Evolutionary conservation across 2,888 invertebrate species (phyloP), one percentile per base, ranked within the genome.

Genomic region (Apotomis capreana): DNA sequence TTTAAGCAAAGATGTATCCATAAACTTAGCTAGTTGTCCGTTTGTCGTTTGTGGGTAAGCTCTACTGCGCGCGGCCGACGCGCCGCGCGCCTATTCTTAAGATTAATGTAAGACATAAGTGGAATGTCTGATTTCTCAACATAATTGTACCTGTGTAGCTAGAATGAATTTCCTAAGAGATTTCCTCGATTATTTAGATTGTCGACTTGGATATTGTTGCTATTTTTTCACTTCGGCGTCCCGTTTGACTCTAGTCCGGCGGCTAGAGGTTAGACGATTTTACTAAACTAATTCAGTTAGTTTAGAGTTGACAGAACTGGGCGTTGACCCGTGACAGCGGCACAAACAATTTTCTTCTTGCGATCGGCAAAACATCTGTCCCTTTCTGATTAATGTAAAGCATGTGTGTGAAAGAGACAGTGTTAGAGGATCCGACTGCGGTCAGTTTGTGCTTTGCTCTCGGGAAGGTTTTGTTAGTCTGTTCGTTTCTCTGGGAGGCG

Each of bases 71-170:
- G 77, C 78, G 78, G 40, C 40, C 5, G 40, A 5, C 1, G 40
- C 70, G 77, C 77, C 37, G 52, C 60, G 77, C 77, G 79, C 74
- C 69, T 81, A 83, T 83, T 83, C 81, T 82, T 89, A 88, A 89
- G 87, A 88, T 83, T 87, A 83, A 78, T 76, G 75, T 91, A 91
- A 89, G 89, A 86, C 89, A 84, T 90, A 92, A 91, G 88, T 90
- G 92, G 77, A 86, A 84, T 86, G 87, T 88, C 88, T 84, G 82
- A 83, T 83, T 86, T 88, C 85, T 86, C 81, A 77, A 81, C 78
- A 78, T 81, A 80, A 84, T 85, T 87, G 92, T 92, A 92, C 92
- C 92, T 92, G 92, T 90, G 89, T 92, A 92, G 92, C 87, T 92
- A 92, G 92, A 89, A 84, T 83, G 86, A 92, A 92, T 92, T 92